These are phyloP conservation scores for Lasius fuliginosus DNA, from an alignment of 2,888 invertebrate genomes.

Conservation along the genomic window DNA sequence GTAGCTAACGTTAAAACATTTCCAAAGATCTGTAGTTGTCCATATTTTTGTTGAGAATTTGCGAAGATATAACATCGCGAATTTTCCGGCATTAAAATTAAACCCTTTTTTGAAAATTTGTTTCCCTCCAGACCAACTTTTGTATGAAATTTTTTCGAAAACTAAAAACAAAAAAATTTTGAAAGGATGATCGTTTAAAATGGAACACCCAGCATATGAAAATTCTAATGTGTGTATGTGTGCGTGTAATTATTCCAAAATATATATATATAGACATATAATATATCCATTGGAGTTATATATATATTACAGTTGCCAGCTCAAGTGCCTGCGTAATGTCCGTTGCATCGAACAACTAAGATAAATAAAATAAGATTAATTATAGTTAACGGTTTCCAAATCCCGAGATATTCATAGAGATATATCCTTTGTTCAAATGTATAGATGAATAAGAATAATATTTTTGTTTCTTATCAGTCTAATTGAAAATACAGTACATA, in stretches of 20 bases:
- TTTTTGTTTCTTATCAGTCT: conserved; percentile 24
- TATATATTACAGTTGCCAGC: not conserved
- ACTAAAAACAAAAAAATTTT: not conserved
- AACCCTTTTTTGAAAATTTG: no score
- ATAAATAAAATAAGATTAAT: not conserved
- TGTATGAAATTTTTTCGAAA: no score
- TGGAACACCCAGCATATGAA: not conserved
- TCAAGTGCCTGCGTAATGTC: not conserved
- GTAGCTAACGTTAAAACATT: no score
- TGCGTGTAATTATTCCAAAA: not conserved
- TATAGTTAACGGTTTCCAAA: conserved; percentile 17
- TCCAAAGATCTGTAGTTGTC: no score
- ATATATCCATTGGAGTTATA: not conserved
- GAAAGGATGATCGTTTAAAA: not conserved
- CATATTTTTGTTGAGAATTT: no score
- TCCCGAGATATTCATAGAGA: not conserved
- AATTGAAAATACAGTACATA: not conserved
- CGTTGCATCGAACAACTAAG: not conserved
- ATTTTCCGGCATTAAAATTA: no score
- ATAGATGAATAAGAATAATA: conserved; percentile 4
- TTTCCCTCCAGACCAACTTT: no score
- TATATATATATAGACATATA: conserved; percentile 11
- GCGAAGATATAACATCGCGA: no score
- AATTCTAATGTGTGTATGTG: not conserved
- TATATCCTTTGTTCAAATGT: conserved; percentile 24